Conservation (phyloP, 2,888 invertebrate genomes). For the Cryptocephalus primarius region DNA sequence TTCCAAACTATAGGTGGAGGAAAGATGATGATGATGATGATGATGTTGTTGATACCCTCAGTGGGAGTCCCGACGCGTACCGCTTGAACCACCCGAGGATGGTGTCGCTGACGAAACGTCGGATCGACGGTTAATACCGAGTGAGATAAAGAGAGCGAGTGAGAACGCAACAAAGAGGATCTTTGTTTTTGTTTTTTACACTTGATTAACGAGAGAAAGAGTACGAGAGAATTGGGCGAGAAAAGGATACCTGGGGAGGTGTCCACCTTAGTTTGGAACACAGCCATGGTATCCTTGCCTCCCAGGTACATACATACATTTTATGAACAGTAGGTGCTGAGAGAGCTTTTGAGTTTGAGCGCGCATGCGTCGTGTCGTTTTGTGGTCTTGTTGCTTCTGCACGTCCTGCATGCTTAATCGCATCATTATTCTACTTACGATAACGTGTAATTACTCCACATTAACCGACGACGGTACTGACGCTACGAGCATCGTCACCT, state of each 20-base stretch:
- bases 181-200: no score
- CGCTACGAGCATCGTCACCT: no score
- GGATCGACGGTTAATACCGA: no score
- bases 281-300: slow-evolving; percentile 54
- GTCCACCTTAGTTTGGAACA: slow-evolving; percentile 47
- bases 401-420: no score
- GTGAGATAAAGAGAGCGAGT: no score
- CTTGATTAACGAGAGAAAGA: no score
- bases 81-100: slow-evolving; percentile 13
- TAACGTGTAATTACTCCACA: no score
- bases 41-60: background rate
- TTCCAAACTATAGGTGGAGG: slow-evolving; percentile 41
- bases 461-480: no score
- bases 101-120: slow-evolving; percentile 3
- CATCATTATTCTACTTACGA: no score
- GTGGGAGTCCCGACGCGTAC: background rate
- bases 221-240: slow-evolving; percentile 20
- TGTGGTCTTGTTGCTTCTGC: no score
- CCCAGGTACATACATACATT: slow-evolving; percentile 44
- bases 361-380: no score
- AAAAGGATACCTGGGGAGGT: slow-evolving; percentile 34
- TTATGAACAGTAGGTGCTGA: slow-evolving; percentile 19
- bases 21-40: slow-evolving; percentile 14
- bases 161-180: no score
- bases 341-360: slow-evolving; percentile 4